These are phyloP conservation scores for Larimichthys polyactis DNA, from an alignment of 2,113 vertebrate species.

Conservation along the genomic window DNA sequence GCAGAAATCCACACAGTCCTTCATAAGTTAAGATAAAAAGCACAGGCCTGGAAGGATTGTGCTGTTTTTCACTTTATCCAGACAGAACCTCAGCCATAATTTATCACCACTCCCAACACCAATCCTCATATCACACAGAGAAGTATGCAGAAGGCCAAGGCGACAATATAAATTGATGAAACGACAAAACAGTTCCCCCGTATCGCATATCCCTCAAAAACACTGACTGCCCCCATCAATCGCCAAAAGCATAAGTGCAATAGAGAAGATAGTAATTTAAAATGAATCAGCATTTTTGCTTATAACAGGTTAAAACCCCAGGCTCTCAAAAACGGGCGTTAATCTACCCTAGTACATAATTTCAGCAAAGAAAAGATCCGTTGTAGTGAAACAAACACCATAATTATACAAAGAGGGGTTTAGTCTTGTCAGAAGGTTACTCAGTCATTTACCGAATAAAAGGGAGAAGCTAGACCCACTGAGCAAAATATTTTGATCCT, in stretches of 20 bases:
- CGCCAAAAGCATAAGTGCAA: conserved; percentile 39
- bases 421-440: not conserved
- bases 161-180: conserved; percentile 65
- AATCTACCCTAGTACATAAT: conserved; percentile 13
- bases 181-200: conserved; percentile 44
- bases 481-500: not conserved
- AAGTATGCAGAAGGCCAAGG: conserved; percentile 49
- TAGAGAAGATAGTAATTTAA: conserved; percentile 59
- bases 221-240: conserved; percentile 53
- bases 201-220: conserved; percentile 58
- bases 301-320: conserved; percentile 45
- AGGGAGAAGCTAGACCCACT: not conserved
- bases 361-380: conserved; percentile 26
- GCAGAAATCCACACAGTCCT: conserved; percentile 17
- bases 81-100: conserved; percentile 54
- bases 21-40: conserved; percentile 50
- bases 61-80: conserved; percentile 52
- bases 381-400: conserved; percentile 13
- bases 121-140: conserved; percentile 55
- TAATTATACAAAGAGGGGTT: not conserved
- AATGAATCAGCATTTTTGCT: conserved; percentile 68
- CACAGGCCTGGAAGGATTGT: not conserved
- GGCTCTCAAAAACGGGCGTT: conserved; percentile 36
- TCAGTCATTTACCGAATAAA: conserved; percentile 13
- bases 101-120: conserved; percentile 53